Evolutionary conservation across 2,113 vertebrate species (phyloP).

Genomic region (Elanoides forficatus): DNA sequence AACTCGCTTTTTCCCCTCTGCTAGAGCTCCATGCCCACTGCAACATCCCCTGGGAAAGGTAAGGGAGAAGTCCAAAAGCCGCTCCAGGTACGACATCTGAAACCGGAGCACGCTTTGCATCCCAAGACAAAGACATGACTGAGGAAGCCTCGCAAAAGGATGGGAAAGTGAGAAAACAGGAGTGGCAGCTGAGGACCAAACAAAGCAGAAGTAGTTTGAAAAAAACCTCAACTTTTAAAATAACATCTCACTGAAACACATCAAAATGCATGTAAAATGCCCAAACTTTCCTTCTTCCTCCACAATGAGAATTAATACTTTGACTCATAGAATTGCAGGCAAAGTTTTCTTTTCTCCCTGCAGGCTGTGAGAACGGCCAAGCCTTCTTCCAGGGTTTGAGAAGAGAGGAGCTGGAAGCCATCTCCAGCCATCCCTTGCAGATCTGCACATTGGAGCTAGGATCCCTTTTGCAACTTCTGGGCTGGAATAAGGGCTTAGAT

Average conservation of each 20-base stretch:
- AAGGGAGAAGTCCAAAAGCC: background rate
- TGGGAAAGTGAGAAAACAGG: background rate
- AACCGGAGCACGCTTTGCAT: fast-evolving
- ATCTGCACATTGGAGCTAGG: background rate
- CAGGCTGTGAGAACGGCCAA: background rate
- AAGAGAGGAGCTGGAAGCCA: background rate
- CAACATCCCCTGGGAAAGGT: background rate
- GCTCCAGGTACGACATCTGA: fast-evolving
- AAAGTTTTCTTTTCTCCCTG: background rate
- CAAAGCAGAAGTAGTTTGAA: background rate
- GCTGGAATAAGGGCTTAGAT: background rate
- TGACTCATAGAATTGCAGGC: background rate
- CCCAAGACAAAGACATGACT: background rate
- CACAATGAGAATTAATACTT: background rate
- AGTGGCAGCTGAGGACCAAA: background rate
- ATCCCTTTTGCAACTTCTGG: background rate
- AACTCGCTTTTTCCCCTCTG: background rate
- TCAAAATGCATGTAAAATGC: background rate
- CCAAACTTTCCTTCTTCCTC: background rate
- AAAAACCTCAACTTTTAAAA: background rate
- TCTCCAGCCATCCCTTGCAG: background rate
- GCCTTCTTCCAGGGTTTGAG: background rate
- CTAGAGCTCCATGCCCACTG: background rate
- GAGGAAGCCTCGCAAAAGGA: background rate
- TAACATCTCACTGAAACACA: background rate